phyloP scores from a whole-genome alignment of 2,113 vertebrate species.

The Nannobrachium achirus region DNA sequence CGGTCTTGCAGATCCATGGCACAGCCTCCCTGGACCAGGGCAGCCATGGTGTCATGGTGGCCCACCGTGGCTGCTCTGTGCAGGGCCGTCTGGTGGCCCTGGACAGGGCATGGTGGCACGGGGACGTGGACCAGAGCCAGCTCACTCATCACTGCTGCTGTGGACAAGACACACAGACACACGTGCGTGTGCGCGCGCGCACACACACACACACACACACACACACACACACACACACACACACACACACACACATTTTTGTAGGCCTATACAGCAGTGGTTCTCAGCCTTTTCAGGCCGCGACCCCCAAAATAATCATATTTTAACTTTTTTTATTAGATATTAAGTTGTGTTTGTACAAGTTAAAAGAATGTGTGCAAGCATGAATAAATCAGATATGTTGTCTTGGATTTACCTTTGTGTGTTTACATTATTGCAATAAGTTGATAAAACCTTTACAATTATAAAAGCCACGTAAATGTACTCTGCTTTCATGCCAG shows the following conservation, averaged over 20 bases:
- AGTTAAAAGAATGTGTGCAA: too few species aligned
- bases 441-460: too few species aligned
- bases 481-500: too few species aligned
- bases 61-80: constrained; percentile 88
- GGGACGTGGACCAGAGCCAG: constrained; percentile 20
- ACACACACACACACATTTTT: too few species aligned
- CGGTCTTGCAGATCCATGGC: constrained; percentile 90
- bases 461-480: too few species aligned
- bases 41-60: constrained; percentile 80
- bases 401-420: too few species aligned
- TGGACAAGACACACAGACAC: neutral
- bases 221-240: constrained; percentile 9
- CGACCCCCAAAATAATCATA: too few species aligned
- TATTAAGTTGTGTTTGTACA: too few species aligned
- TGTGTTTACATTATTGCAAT: too few species aligned
- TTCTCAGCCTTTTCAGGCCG: too few species aligned
- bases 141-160: constrained; percentile 34
- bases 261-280: neutral
- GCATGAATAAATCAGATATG: too few species aligned
- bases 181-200: neutral
- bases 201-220: neutral
- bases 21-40: constrained; percentile 88
- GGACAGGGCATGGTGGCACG: neutral
- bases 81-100: constrained; percentile 87
- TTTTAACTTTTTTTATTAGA: too few species aligned